phyloP scores from a whole-genome alignment of 2,113 vertebrate genomes.

The Heterochromis multidens region DNA sequence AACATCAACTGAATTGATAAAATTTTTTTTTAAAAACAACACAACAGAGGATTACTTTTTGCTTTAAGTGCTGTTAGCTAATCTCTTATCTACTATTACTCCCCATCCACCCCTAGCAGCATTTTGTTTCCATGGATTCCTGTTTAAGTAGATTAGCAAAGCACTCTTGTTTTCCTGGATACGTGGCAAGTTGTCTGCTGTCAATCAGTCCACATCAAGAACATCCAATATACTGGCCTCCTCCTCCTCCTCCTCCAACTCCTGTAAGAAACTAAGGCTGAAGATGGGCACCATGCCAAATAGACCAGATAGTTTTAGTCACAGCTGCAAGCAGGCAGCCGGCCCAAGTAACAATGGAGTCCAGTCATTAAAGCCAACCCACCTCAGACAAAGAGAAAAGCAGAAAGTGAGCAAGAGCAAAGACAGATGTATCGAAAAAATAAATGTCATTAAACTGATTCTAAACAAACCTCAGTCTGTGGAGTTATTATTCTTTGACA shows the following conservation, averaged over 20 bases:
- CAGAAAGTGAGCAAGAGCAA: neutral
- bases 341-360: conserved; percentile 67
- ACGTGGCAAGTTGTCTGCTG: conserved; percentile 63
- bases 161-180: conserved; percentile 30
- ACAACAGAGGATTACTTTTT: conserved; percentile 15
- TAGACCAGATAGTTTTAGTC: conserved; percentile 70
- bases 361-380: conserved; percentile 67
- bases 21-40: neutral
- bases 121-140: conserved; percentile 46
- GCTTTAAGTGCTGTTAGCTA: neutral
- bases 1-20: neutral
- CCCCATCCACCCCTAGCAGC: neutral
- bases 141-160: conserved; percentile 42
- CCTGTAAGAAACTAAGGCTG: conserved; percentile 48
- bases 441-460: neutral
- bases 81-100: neutral
- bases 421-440: neutral
- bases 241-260: conserved; percentile 15
- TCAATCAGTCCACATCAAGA: conserved; percentile 64
- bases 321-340: conserved; percentile 75
- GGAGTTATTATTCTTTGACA: neutral
- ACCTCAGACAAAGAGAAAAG: conserved; percentile 32
- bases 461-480: neutral
- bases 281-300: conserved; percentile 61
- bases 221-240: conserved; percentile 43